A percentile compares a stretch with the other conserved stretches of the same genome.
phyloP scores from a whole-genome alignment of 1,140 invertebrate genomes.

The Heliconius hermathena region DNA sequence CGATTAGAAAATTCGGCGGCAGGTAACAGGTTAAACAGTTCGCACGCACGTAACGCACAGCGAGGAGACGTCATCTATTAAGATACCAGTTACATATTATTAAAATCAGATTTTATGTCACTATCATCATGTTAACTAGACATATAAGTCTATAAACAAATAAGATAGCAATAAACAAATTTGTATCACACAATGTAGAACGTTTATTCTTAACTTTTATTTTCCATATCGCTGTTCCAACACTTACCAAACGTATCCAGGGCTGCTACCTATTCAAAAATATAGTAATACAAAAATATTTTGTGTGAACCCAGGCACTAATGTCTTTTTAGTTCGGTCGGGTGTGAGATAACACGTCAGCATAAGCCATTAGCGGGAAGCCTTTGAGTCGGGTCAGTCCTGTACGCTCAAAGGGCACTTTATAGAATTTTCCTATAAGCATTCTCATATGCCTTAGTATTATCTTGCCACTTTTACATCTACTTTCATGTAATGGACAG shows the following conservation, averaged over 20 bases:
- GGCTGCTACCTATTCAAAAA: conserved; percentile 4
- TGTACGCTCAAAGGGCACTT: conserved; percentile 54
- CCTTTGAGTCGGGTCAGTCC: conserved; percentile 59
- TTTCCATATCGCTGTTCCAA: neutral
- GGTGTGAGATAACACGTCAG: conserved; percentile 54
- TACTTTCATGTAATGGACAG: conserved; percentile 23
- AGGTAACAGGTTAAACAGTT: no score
- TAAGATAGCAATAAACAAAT: no score
- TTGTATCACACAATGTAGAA: neutral
- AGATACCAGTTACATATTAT: no score
- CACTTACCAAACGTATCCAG: neutral
- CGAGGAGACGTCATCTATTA: no score
- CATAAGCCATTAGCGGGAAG: conserved; percentile 59
- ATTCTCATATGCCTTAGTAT: conserved; percentile 51
- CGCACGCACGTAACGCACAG: no score
- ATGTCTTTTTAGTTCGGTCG: conserved; percentile 34
- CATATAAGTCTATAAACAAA: no score
- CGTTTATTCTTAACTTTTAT: neutral
- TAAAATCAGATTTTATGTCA: no score
- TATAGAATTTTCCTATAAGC: conserved; percentile 64
- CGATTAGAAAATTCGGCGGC: no score
- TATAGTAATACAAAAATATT: conserved; percentile 22
- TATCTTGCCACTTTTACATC: conserved; percentile 49
- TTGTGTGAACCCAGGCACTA: conserved; percentile 29
- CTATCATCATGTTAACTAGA: no score